Conservation (phyloP, 2,113 vertebrate species). For the Entelurus aequoreus region DNA sequence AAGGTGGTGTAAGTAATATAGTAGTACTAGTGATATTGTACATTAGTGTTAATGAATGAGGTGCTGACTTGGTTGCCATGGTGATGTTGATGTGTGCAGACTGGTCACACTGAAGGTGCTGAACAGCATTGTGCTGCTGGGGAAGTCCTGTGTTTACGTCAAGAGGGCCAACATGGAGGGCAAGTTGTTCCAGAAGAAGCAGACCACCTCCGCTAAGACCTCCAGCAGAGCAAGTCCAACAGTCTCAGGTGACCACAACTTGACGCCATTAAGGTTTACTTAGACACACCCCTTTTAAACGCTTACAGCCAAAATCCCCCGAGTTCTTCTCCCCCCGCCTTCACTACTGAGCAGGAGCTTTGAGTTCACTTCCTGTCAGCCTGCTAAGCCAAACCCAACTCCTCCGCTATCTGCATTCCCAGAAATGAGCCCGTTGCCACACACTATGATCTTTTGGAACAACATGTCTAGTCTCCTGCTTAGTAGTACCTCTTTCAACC, state of each 20-base stretch:
- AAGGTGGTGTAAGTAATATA: too few relatives aligned
- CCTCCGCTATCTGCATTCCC: constrained; percentile 6
- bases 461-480: too few relatives aligned
- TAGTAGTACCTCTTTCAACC: background rate
- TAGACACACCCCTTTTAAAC: constrained; percentile 1
- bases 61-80: too few relatives aligned
- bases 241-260: constrained; percentile 69
- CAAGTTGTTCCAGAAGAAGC: constrained; percentile 77
- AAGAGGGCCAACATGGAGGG: constrained; percentile 97
- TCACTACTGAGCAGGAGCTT: constrained; percentile 27
- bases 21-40: too few relatives aligned
- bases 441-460: background rate
- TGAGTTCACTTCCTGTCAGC: constrained; percentile 29
- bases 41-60: background rate
- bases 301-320: constrained; percentile 28
- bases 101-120: constrained; percentile 90
- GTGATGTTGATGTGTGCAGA: constrained; percentile 54
- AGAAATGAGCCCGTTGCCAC: constrained; percentile 2
- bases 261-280: too few relatives aligned
- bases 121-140: constrained; percentile 94
- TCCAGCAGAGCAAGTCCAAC: constrained; percentile 65
- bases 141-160: constrained; percentile 92
- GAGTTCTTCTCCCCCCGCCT: constrained; percentile 16
- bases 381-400: constrained; percentile 26
- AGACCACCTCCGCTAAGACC: constrained; percentile 60